Evolutionary conservation across 2,888 invertebrate species (phyloP).

Genomic region (Phaonia tiefii): DNA sequence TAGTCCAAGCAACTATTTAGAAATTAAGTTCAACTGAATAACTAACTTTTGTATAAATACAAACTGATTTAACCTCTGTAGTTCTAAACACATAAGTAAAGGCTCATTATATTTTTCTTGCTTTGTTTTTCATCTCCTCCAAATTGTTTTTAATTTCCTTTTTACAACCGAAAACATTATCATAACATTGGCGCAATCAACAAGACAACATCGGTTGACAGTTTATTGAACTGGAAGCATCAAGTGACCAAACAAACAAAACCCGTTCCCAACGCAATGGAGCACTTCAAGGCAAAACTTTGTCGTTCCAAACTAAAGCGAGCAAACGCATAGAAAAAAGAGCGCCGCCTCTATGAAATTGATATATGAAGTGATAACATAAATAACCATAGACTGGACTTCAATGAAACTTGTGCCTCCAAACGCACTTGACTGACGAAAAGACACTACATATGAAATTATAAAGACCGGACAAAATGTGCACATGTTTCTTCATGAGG

Average conservation of each 20-base stretch:
- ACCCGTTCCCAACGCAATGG: conserved; percentile 53
- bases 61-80: no score
- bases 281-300: conserved; percentile 38
- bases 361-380: conserved; percentile 66
- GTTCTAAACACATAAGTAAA: not conserved
- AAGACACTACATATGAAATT: not conserved
- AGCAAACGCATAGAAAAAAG: conserved; percentile 18
- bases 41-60: no score
- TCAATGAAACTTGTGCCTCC: not conserved
- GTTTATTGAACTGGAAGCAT: conserved; percentile 32
- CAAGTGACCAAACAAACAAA: conserved; percentile 28
- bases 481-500: not conserved
- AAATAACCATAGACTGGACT: conserved; percentile 42
- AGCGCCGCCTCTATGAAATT: conserved; percentile 60
- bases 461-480: not conserved
- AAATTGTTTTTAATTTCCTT: conserved; percentile 66
- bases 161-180: conserved; percentile 62
- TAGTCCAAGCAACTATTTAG: no score
- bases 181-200: conserved; percentile 34
- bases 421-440: conserved; percentile 1
- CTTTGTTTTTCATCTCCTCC: not conserved
- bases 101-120: conserved; percentile 37
- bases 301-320: no score
- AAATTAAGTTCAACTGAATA: no score
- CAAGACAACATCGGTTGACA: not conserved